A percentile compares a stretch with the other conserved stretches of the same genome.
Conservation (phyloP, 2,888 invertebrate species). For the Aphrophora alni region DNA sequence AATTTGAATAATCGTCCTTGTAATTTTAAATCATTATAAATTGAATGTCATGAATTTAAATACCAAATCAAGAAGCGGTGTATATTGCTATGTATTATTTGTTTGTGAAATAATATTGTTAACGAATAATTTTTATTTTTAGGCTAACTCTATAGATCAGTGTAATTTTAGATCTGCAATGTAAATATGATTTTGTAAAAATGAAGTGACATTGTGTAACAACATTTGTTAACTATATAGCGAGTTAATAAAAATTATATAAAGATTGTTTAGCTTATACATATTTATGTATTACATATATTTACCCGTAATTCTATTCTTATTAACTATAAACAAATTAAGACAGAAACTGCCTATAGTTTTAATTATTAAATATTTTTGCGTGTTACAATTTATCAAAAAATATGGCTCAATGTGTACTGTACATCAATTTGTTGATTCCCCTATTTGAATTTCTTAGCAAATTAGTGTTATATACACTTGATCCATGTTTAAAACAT, state of each 20-base stretch:
- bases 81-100: neutral
- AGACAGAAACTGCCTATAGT: neutral
- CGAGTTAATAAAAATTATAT: slow-evolving; percentile 1
- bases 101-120: neutral
- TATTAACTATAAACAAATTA: too few species aligned
- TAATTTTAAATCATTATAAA: neutral
- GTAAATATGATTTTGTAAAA: neutral
- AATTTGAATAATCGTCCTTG: neutral
- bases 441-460: neutral
- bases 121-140: neutral
- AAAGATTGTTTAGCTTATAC: neutral
- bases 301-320: neutral
- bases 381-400: neutral
- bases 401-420: neutral
- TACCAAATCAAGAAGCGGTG: neutral
- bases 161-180: neutral
- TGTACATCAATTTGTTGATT: neutral
- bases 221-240: neutral
- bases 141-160: neutral
- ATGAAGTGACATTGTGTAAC: neutral
- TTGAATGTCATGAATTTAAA: neutral
- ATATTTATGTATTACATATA: neutral
- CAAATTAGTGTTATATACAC: too few species aligned
- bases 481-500: neutral
- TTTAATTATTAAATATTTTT: neutral